Evolutionary conservation across 1,140 invertebrate species (phyloP), one percentile per base, ranked within the genome.

Genomic region (Trichonephila clavata): DNA sequence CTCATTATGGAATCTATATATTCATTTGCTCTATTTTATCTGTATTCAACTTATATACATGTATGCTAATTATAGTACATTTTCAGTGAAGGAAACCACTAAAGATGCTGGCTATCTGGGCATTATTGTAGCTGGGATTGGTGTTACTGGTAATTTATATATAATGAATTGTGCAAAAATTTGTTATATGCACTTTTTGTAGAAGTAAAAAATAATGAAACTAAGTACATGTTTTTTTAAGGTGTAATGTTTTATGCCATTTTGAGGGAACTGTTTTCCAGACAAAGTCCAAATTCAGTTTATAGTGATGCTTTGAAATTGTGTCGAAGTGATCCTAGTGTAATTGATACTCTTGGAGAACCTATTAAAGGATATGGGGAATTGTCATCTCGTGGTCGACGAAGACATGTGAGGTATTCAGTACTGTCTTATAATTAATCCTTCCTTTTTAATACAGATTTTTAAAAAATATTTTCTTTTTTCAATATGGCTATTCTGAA

Each of bases 281-380:
- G 97, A 94, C 97, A 98, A 94, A 98, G 98, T 96, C 97, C 98
- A 0, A 98, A 98, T 96, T 98, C 97, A 95, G 97, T 99, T 93
- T 99, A 98, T 95, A 97, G 97, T 16, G 97, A 97, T 95, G 98
- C 98, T 14, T 96, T 98, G 2, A 97, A 98, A 93, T 96, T 97
- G 94, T 98, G 98, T 95, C 96, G 97, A 95, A 95, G 96, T 95
- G 97, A 98, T 96, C 96, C 96, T 13, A 96, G 97, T 95, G 96
- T 99, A 59, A 96, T 97, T 94, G 97, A 98, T 96, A 96, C 97
- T 21, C 96, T 99, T 57, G 98, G 98, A 57, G 96, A 97, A 94
- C 98, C 98, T n/a, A 97, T 99, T 24, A 98, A 97, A 96, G 98
- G 97, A 57, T 98, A 97, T 96, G 98, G 98, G 4, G 98, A 99